Conservation (phyloP, 2,888 invertebrate genomes). For the Agelastica alni region DNA sequence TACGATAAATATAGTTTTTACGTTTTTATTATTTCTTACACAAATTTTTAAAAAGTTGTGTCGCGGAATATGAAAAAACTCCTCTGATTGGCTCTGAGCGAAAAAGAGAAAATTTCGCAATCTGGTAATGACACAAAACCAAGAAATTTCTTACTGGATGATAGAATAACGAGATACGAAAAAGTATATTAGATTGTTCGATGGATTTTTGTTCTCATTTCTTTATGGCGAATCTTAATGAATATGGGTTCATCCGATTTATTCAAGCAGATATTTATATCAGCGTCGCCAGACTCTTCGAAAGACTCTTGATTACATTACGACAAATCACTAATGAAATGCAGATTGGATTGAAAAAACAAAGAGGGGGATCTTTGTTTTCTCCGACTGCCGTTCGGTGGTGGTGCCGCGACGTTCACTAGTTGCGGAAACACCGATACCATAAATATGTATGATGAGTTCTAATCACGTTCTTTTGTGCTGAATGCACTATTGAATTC, state of each 20-base stretch:
- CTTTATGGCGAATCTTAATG: too few relatives aligned
- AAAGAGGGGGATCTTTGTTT: conserved; percentile 34
- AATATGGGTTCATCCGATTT: conserved; percentile 8
- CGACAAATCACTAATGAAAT: conserved; percentile 37
- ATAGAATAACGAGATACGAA: too few relatives aligned
- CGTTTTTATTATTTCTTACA: too few relatives aligned
- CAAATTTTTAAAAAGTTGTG: too few relatives aligned
- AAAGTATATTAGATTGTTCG: too few relatives aligned
- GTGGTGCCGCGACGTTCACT: conserved; percentile 29
- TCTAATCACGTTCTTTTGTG: conserved; percentile 40
- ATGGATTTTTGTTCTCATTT: too few relatives aligned
- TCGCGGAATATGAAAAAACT: too few relatives aligned
- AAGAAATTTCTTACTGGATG: too few relatives aligned
- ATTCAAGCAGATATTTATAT: conserved; percentile 24
- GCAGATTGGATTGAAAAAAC: conserved; percentile 39
- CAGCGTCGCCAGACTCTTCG: conserved; percentile 11
- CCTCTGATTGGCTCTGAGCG: too few relatives aligned
- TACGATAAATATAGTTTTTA: too few relatives aligned
- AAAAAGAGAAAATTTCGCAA: too few relatives aligned
- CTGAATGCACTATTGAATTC: conserved; percentile 38
- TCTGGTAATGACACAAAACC: too few relatives aligned
- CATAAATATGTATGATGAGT: conserved; percentile 40
- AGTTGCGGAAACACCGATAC: conserved; percentile 38
- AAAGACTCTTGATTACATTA: conserved; percentile 32
- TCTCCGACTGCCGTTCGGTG: conserved; percentile 29